Percentiles rank a stretch among this genome's conserved stretches.
These are phyloP conservation scores for Drosophila dives DNA, from an alignment of 2,888 invertebrate species.

Conservation along the genomic window DNA sequence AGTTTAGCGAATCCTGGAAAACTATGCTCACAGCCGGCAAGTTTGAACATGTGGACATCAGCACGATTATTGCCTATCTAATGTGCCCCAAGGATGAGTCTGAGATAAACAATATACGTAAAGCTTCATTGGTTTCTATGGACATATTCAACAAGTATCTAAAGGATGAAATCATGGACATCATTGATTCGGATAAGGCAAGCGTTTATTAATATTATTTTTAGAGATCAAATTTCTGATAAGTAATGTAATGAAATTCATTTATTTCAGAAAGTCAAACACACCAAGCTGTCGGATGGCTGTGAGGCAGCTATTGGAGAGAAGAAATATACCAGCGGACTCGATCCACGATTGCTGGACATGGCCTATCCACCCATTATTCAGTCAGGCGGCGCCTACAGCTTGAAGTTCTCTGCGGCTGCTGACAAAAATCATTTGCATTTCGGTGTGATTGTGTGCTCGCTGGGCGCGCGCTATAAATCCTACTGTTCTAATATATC, in stretches of 20 bases:
- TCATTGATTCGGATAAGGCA: conserved; percentile 98
- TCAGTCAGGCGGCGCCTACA: conserved; percentile 99
- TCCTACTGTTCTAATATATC: conserved; percentile 99
- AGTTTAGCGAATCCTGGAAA: conserved; percentile 97
- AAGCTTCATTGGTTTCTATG: conserved; percentile 96
- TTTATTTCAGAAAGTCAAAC: conserved; percentile 94
- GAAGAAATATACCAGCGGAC: conserved; percentile 96
- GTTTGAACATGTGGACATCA: conserved; percentile 95
- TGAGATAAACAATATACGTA: conserved; percentile 95
- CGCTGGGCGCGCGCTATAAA: conserved; percentile 97
- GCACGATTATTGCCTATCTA: conserved; percentile 92
- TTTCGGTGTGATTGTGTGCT: conserved; percentile 98
- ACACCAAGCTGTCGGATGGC: conserved; percentile 96
- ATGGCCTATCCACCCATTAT: conserved; percentile 99
- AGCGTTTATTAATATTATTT: not conserved
- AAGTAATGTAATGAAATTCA: not conserved
- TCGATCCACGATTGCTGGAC: conserved; percentile 95
- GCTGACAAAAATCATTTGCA: conserved; percentile 97
- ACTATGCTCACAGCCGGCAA: conserved; percentile 90
- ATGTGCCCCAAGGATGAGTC: conserved; percentile 98
- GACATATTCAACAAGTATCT: conserved; percentile 98
- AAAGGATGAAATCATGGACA: conserved; percentile 99
- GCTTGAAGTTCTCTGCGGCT: conserved; percentile 97
- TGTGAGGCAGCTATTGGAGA: conserved; percentile 97
- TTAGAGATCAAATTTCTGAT: not conserved